Percentiles rank a stretch among this genome's conserved stretches.
Conservation (phyloP, 2,113 vertebrate genomes). For the Pogonocichla stellata region DNA sequence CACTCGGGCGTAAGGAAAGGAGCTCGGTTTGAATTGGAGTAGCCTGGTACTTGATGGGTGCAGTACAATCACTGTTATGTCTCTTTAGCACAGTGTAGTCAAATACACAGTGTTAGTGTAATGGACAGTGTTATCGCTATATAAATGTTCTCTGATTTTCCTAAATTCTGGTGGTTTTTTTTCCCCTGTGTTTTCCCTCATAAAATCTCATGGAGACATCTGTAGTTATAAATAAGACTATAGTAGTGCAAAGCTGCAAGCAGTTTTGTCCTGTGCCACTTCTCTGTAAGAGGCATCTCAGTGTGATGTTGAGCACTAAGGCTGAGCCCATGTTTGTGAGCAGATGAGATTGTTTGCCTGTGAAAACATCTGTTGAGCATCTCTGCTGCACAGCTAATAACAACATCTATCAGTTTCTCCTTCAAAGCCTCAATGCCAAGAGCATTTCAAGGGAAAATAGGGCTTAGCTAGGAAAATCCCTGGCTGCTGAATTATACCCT, state of each 20-base stretch:
- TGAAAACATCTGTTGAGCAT: constrained; percentile 7
- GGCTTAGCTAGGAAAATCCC: constrained; percentile 4
- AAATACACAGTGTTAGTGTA: neutral
- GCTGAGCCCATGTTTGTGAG: neutral
- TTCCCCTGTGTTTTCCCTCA: neutral
- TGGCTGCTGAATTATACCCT: neutral
- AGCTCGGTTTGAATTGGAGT: neutral
- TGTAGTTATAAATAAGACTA: neutral
- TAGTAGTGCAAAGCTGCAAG: neutral
- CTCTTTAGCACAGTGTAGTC: neutral
- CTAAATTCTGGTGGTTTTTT: neutral
- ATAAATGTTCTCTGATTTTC: neutral
- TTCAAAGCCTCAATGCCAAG: neutral
- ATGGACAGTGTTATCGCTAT: neutral
- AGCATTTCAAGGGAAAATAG: neutral
- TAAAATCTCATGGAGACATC: neutral
- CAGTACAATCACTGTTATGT: neutral
- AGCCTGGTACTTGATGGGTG: neutral
- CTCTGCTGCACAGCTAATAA: neutral
- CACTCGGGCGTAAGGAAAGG: neutral
- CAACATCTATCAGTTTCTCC: neutral
- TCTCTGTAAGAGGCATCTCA: neutral
- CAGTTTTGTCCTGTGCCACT: neutral
- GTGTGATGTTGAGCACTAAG: neutral
- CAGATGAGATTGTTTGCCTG: neutral